phyloP scores from a whole-genome alignment of 2,888 invertebrate species.

The Rhamphomyia laevipes region DNA sequence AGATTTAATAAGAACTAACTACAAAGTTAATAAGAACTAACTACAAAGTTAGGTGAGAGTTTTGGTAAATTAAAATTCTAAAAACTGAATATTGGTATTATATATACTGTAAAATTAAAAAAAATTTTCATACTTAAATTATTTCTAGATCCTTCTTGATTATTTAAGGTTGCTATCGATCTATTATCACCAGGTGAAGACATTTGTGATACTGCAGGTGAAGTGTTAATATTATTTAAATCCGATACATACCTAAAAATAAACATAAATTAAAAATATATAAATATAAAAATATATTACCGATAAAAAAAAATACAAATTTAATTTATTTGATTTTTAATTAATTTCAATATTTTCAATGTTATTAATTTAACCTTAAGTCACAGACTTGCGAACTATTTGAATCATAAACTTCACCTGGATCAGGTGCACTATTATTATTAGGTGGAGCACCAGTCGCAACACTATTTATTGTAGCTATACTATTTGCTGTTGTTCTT shows the following conservation, averaged over 20 bases:
- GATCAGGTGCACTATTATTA: slow-evolving; percentile 18
- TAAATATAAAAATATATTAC: not conserved
- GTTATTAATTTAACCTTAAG: slow-evolving; percentile 17
- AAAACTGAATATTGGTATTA: too few species aligned
- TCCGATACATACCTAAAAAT: slow-evolving; percentile 20
- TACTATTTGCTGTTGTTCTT: slow-evolving; percentile 45
- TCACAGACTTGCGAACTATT: slow-evolving; percentile 23
- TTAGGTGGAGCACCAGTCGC: slow-evolving; percentile 28
- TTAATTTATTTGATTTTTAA: not conserved
- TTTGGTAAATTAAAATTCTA: too few species aligned
- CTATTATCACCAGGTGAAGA: slow-evolving; percentile 18
- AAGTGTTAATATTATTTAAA: slow-evolving; percentile 18
- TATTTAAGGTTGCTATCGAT: slow-evolving; percentile 15
- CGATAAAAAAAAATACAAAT: not conserved
- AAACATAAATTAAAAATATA: not conserved
- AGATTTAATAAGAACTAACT: too few species aligned
- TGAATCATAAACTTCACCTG: slow-evolving; percentile 20
- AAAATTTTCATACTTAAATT: slow-evolving; percentile 14
- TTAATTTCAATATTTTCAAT: not conserved
- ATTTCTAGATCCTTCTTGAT: slow-evolving; percentile 17
- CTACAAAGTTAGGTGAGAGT: too few species aligned
- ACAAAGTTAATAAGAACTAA: too few species aligned
- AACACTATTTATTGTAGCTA: slow-evolving; percentile 41
- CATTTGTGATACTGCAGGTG: slow-evolving; percentile 20
- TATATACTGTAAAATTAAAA: not conserved